These are phyloP conservation scores for Mustela nigripes DNA, from an alignment of 2,113 vertebrate genomes.

Conservation along the genomic window DNA sequence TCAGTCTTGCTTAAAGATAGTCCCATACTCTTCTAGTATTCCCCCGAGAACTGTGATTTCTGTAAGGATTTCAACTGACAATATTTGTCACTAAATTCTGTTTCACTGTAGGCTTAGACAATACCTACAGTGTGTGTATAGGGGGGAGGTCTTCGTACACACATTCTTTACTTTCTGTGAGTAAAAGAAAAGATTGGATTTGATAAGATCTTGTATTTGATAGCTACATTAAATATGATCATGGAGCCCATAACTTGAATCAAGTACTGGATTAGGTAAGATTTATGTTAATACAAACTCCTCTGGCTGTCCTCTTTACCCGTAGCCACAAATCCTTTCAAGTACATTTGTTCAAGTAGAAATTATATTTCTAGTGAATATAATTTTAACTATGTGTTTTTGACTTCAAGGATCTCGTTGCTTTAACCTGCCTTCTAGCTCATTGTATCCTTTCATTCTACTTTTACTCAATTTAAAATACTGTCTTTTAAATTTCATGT, in stretches of 20 bases:
- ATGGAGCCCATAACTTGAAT: slow-evolving; percentile 50
- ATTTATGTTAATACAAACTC: slow-evolving; percentile 56
- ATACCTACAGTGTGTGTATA: neutral
- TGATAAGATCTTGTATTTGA: slow-evolving; percentile 40
- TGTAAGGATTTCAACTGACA: neutral
- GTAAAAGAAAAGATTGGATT: neutral
- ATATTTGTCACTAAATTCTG: neutral
- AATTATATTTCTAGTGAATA: slow-evolving; percentile 50
- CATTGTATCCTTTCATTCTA: neutral
- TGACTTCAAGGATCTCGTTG: slow-evolving; percentile 32
- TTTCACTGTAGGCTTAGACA: neutral
- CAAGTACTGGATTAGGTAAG: slow-evolving; percentile 64
- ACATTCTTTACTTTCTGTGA: slow-evolving; percentile 27
- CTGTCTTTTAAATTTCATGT: neutral
- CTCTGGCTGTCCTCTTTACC: neutral
- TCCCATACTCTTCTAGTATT: neutral
- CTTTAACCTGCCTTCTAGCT: neutral
- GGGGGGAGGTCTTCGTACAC: neutral
- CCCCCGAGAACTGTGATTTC: neutral
- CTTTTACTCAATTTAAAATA: neutral
- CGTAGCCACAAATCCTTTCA: slow-evolving; percentile 47
- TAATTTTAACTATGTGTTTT: slow-evolving; percentile 23
- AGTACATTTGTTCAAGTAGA: slow-evolving; percentile 42
- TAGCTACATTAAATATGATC: slow-evolving; percentile 5
- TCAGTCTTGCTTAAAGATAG: neutral